A percentile compares a stretch with the other conserved stretches of the same genome.
phyloP scores from a whole-genome alignment of 2,113 vertebrate species.

The Myrmophylax atrothorax region DNA sequence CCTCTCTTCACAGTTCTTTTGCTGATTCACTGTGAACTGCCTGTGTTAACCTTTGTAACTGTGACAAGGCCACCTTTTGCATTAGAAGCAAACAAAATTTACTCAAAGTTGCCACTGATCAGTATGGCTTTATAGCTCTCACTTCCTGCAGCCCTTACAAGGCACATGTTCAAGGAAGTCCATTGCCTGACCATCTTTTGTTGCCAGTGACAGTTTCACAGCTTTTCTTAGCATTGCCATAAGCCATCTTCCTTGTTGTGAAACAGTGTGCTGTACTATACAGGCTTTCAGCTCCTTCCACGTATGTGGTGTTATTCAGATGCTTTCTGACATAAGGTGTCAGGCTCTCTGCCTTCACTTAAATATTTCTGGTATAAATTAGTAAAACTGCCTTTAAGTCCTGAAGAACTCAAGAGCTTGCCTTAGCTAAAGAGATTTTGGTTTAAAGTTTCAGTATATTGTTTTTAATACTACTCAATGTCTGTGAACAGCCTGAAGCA shows the following conservation, averaged over 20 bases:
- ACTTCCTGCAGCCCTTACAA: neutral
- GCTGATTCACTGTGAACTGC: neutral
- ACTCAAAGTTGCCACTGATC: neutral
- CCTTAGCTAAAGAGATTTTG: neutral
- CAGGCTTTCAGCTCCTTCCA: neutral
- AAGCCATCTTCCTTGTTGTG: neutral
- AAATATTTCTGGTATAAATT: neutral
- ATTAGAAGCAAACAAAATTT: neutral
- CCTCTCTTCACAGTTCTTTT: neutral
- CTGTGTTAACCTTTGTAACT: neutral
- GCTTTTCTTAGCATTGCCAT: constrained; percentile 1
- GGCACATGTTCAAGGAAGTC: neutral
- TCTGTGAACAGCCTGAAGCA: neutral
- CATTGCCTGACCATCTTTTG: neutral
- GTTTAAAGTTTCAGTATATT: neutral
- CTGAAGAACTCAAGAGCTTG: neutral
- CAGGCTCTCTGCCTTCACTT: neutral
- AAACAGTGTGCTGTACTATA: neutral
- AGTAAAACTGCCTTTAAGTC: neutral
- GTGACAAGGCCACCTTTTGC: neutral
- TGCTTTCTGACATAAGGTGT: neutral
- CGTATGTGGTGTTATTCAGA: neutral
- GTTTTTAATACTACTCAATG: neutral
- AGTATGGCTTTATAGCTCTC: neutral
- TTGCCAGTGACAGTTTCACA: neutral